These are phyloP conservation scores for Symphodus melops DNA, from an alignment of 2,113 vertebrate genomes.

Conservation along the genomic window DNA sequence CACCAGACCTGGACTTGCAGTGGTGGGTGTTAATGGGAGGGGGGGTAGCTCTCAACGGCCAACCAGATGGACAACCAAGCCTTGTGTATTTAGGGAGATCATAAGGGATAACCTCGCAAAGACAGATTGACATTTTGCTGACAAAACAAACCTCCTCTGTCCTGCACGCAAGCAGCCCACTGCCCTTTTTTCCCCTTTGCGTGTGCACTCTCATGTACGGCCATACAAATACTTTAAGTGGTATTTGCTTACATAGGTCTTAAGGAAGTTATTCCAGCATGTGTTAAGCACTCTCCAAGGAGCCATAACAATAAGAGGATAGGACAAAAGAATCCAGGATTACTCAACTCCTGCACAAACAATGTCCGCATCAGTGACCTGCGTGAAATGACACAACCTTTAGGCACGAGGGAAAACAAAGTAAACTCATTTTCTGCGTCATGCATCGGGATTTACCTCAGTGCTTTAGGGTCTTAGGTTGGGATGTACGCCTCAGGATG, in stretches of 20 bases:
- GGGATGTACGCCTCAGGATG: conserved; percentile 6
- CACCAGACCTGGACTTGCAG: conserved; percentile 67
- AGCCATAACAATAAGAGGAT: conserved; percentile 72
- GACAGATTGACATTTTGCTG: conserved; percentile 82
- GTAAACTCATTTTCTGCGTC: conserved; percentile 56
- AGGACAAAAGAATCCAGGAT: conserved; percentile 63
- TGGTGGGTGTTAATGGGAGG: conserved; percentile 66
- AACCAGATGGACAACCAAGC: conserved; percentile 79
- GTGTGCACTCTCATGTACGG: conserved; percentile 15
- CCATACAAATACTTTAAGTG: conserved; percentile 59
- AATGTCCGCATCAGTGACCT: conserved; percentile 52
- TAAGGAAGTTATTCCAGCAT: conserved; percentile 70
- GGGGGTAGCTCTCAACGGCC: conserved; percentile 60
- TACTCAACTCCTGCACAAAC: conserved; percentile 63
- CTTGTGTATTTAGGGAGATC: conserved; percentile 77
- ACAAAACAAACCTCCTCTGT: conserved; percentile 76
- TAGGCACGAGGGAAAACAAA: conserved; percentile 37
- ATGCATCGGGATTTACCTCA: conserved; percentile 53
- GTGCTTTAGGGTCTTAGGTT: conserved; percentile 33
- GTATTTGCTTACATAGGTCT: conserved; percentile 73
- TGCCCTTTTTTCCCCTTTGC: conserved; percentile 15
- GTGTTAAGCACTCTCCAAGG: conserved; percentile 52
- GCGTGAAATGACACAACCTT: conserved; percentile 65
- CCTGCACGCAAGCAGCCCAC: conserved; percentile 50
- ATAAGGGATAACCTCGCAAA: conserved; percentile 79